Percentiles rank a stretch among this genome's conserved stretches.
Evolutionary conservation across 2,797 vertebrate species (phyloP).

Genomic region (Valencia hispanica): DNA sequence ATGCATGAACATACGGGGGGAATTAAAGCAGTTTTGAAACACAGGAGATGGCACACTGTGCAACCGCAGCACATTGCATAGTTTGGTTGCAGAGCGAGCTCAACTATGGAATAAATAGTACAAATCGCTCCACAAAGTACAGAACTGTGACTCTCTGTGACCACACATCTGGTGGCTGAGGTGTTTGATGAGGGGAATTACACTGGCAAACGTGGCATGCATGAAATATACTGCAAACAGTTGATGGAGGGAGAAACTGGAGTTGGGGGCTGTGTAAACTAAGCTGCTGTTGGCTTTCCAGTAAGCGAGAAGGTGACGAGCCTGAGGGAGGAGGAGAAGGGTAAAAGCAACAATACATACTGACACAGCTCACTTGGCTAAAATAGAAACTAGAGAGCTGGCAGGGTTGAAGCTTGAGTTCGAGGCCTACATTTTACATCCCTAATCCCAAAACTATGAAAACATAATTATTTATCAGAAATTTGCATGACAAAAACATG

Average conservation of each 20-base stretch:
- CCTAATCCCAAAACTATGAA: neutral
- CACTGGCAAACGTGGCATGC: slow-evolving; percentile 44
- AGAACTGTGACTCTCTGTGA: slow-evolving; percentile 30
- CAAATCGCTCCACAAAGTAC: slow-evolving; percentile 21
- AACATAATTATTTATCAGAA: neutral
- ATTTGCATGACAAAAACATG: neutral
- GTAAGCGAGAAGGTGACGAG: neutral
- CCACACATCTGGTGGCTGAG: slow-evolving; percentile 10
- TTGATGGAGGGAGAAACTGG: slow-evolving; percentile 52
- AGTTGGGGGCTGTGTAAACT: neutral
- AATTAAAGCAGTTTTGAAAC: slow-evolving; percentile 10
- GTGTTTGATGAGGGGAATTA: slow-evolving; percentile 34
- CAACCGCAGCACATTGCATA: neutral
- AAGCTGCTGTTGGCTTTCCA: neutral
- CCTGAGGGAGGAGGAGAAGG: neutral
- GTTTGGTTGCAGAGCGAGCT: slow-evolving; percentile 4
- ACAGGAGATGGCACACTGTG: slow-evolving; percentile 7
- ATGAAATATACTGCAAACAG: slow-evolving; percentile 51
- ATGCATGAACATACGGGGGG: slow-evolving; percentile 13
- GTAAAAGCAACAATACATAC: neutral
- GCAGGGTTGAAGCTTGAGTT: neutral
- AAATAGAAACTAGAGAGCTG: neutral
- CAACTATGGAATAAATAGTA: neutral
- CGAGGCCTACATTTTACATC: neutral
- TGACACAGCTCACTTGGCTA: neutral